Evolutionary conservation across 1,140 invertebrate genomes (phyloP).

Genomic region (Limonius californicus): DNA sequence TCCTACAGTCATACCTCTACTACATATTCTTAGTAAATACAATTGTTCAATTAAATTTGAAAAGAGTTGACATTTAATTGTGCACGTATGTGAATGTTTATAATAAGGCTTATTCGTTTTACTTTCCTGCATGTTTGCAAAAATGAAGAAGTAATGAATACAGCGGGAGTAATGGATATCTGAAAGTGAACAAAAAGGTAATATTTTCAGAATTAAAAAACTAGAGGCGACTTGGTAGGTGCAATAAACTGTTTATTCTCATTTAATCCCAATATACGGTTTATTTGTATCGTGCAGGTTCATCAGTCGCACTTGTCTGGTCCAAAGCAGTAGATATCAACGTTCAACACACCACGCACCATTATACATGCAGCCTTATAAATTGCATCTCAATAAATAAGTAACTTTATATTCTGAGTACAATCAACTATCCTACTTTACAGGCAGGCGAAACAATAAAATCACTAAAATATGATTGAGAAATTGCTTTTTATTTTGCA

Average conservation of each 20-base stretch:
- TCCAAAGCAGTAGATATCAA: constrained; percentile 12
- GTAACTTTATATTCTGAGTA: constrained; percentile 48
- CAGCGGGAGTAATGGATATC: no score
- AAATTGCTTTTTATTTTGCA: constrained; percentile 44
- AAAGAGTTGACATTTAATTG: no score
- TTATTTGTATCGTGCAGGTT: constrained; percentile 10
- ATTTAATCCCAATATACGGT: constrained; percentile 11
- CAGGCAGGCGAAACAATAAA: constrained; percentile 47
- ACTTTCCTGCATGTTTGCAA: no score
- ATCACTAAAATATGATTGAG: constrained; percentile 49
- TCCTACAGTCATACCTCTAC: no score
- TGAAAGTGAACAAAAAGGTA: not conserved
- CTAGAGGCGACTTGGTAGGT: not conserved
- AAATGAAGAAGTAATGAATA: no score
- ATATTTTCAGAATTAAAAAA: not conserved
- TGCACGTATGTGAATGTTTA: no score
- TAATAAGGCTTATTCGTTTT: no score
- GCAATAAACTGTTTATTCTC: constrained; percentile 4
- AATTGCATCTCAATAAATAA: constrained; percentile 48
- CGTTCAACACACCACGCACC: constrained; percentile 41
- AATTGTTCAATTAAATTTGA: no score
- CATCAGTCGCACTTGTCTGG: constrained; percentile 19
- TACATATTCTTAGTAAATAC: no score
- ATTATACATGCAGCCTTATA: constrained; percentile 47
- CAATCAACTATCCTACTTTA: constrained; percentile 48